Conservation (phyloP, 1,140 invertebrate species). For the Anastatus disparis region DNA sequence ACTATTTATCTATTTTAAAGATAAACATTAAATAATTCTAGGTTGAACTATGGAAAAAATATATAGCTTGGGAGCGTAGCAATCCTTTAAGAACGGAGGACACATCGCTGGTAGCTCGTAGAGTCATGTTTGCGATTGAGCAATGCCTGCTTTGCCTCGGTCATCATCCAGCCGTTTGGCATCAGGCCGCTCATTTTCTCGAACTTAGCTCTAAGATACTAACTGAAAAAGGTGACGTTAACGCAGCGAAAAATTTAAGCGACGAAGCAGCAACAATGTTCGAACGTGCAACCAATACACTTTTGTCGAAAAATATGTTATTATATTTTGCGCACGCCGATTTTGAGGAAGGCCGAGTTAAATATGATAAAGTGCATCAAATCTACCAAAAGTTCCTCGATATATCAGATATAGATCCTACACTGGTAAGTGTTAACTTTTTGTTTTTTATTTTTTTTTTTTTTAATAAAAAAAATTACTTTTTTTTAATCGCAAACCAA, state of each 20-base stretch:
- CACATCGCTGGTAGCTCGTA: conserved; percentile 87
- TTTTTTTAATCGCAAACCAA: conserved; percentile 22
- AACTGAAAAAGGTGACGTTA: conserved; percentile 95
- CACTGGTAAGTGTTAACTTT: conserved; percentile 75
- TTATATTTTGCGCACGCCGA: conserved; percentile 98
- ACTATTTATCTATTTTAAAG: neutral
- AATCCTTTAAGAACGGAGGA: conserved; percentile 98
- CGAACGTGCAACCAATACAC: conserved; percentile 88
- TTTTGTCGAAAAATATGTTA: conserved; percentile 91
- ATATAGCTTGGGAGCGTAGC: conserved; percentile 96
- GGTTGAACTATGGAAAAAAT: conserved; percentile 99
- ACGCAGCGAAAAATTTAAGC: conserved; percentile 88
- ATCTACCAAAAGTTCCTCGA: conserved; percentile 95
- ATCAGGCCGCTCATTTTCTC: conserved; percentile 96
- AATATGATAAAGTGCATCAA: conserved; percentile 96
- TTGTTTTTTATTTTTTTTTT: conserved; percentile 18
- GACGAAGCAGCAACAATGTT: conserved; percentile 95
- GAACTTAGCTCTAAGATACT: conserved; percentile 93
- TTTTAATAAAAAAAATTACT: conserved; percentile 40
- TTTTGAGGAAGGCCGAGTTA: conserved; percentile 96
- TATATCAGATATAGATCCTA: conserved; percentile 91
- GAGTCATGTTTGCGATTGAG: conserved; percentile 99
- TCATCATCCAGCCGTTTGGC: conserved; percentile 99
- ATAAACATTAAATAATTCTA: conserved; percentile 59
- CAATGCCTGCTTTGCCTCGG: conserved; percentile 96